A percentile compares a stretch with the other conserved stretches of the same genome.
Evolutionary conservation across 2,888 invertebrate species (phyloP).

Genomic region (Fragum sueziense): DNA sequence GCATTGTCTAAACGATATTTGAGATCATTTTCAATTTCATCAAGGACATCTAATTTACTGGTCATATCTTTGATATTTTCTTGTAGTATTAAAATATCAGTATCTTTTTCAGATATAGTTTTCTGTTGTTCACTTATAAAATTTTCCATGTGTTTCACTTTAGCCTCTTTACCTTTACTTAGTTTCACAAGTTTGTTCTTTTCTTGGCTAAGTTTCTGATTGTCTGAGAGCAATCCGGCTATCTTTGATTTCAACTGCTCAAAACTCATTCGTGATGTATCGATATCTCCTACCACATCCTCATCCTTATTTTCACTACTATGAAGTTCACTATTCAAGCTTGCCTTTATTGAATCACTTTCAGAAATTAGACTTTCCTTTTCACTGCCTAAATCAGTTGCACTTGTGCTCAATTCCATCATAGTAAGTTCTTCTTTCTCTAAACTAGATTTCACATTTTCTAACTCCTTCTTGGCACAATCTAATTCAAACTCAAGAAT

Average conservation of each 20-base stretch:
- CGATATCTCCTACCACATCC: not conserved
- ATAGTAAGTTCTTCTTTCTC: constrained; percentile 28
- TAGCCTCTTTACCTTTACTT: constrained; percentile 64
- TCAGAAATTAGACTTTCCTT: constrained; percentile 30
- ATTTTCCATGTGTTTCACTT: constrained; percentile 65
- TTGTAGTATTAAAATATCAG: constrained; percentile 65
- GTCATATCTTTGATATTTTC: constrained; percentile 56
- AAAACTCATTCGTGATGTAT: not conserved
- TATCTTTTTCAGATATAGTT: constrained; percentile 59
- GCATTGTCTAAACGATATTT: constrained; percentile 45
- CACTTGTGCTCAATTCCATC: constrained; percentile 21
- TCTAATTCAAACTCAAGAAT: constrained; percentile 62
- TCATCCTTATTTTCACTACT: constrained; percentile 12
- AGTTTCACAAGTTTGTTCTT: constrained; percentile 60
- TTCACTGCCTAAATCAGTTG: constrained; percentile 26
- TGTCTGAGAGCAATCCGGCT: constrained; percentile 49
- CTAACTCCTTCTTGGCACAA: constrained; percentile 55
- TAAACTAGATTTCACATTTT: constrained; percentile 33
- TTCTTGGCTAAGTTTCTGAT: constrained; percentile 55
- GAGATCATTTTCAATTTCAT: constrained; percentile 55
- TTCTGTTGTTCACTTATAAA: constrained; percentile 61
- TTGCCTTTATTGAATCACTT: constrained; percentile 16
- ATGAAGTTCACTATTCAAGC: not conserved
- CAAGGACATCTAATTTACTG: constrained; percentile 40
- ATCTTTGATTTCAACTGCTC: constrained; percentile 42